phyloP scores from a whole-genome alignment of 2,113 vertebrate species.

The Abramis brama region DNA sequence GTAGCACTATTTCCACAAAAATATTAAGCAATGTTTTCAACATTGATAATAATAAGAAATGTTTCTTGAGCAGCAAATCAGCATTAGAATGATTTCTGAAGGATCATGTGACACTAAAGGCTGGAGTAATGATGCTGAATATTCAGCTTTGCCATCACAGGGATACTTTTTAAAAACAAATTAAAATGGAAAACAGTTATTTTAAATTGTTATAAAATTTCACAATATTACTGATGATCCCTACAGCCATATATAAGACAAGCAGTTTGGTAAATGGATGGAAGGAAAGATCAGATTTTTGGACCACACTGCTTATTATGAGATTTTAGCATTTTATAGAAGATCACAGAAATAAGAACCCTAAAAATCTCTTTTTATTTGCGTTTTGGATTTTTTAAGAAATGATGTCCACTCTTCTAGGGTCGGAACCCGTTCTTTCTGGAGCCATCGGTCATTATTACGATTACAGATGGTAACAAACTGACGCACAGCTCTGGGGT shows the following conservation, averaged over 20 bases:
- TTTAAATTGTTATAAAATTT: background rate
- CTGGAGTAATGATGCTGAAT: background rate
- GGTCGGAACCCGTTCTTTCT: slow-evolving; percentile 98
- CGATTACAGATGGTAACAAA: slow-evolving; percentile 97
- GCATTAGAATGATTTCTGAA: background rate
- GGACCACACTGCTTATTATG: no score
- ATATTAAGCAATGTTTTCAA: no score
- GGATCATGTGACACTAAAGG: background rate
- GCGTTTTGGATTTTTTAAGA: background rate
- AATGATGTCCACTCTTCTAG: slow-evolving; percentile 70
- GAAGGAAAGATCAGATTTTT: background rate
- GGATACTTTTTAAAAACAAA: background rate
- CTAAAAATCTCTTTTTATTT: background rate
- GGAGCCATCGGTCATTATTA: slow-evolving; percentile 97
- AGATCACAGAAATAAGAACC: no score
- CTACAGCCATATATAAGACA: background rate
- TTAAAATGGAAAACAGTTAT: background rate
- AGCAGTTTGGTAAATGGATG: background rate
- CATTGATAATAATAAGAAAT: background rate
- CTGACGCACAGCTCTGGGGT: slow-evolving; percentile 92
- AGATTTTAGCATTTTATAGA: no score
- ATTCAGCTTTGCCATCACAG: background rate
- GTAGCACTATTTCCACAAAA: background rate
- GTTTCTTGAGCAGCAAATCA: background rate
- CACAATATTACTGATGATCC: background rate